Conservation (phyloP, 2,888 invertebrate species). For the Eupithecia subfuscata region DNA sequence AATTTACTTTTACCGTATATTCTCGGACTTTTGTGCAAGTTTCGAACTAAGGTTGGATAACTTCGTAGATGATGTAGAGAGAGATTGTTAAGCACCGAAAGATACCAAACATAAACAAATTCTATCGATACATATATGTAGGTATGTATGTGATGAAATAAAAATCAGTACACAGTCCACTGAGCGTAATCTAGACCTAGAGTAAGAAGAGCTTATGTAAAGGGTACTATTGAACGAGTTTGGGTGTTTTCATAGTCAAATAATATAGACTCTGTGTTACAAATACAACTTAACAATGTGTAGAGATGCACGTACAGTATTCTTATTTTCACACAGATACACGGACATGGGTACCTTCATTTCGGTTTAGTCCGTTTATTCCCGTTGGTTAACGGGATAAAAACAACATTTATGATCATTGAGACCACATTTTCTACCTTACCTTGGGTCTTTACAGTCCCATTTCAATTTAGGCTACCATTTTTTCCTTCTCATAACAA, state of each 20-base stretch:
- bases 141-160: too few relatives aligned
- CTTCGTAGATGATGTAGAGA: background rate
- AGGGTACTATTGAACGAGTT: too few relatives aligned
- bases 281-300: too few relatives aligned
- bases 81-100: background rate
- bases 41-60: background rate
- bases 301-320: too few relatives aligned
- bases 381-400: background rate
- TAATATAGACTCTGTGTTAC: too few relatives aligned
- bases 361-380: too few relatives aligned
- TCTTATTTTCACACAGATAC: too few relatives aligned
- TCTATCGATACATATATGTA: background rate
- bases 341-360: too few relatives aligned
- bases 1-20: background rate
- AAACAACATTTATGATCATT: background rate
- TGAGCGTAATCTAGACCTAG: too few relatives aligned
- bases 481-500: background rate
- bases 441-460: background rate
- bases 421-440: background rate
- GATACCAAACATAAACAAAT: background rate
- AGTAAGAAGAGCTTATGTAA: too few relatives aligned
- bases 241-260: too few relatives aligned
- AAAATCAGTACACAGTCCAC: too few relatives aligned
- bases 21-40: background rate
- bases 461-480: background rate